Percentiles rank a stretch among this genome's conserved stretches.
Evolutionary conservation across 2,113 vertebrate species (phyloP).

Genomic region (Isurus oxyrinchus): DNA sequence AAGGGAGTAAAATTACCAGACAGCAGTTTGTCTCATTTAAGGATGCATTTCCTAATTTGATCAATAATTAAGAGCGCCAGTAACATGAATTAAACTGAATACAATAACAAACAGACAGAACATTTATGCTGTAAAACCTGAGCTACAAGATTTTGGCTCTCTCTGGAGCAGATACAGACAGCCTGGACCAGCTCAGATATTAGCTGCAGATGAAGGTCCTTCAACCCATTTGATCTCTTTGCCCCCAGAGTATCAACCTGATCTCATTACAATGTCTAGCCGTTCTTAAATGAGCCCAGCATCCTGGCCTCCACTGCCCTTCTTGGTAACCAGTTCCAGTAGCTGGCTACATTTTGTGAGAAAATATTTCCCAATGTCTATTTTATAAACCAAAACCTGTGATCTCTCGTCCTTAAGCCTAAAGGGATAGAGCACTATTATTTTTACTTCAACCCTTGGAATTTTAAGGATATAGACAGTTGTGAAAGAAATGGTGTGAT

Average conservation of each 20-base stretch:
- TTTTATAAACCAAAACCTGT: background rate
- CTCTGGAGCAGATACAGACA: background rate
- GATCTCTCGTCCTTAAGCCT: background rate
- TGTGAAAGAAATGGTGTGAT: background rate
- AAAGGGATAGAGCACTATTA: background rate
- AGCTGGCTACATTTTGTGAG: too few species aligned
- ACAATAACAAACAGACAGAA: constrained; percentile 23
- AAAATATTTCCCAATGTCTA: background rate
- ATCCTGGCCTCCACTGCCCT: background rate
- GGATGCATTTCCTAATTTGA: constrained; percentile 36
- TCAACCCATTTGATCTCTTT: background rate
- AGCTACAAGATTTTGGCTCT: background rate
- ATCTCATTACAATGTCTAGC: background rate
- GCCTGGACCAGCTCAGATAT: background rate
- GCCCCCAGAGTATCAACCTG: background rate
- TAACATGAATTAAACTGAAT: constrained; percentile 28
- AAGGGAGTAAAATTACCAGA: constrained; percentile 19
- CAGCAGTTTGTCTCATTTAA: constrained; percentile 38
- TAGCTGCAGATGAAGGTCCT: background rate
- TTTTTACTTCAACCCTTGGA: background rate
- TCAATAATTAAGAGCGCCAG: constrained; percentile 15
- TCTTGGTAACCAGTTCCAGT: background rate
- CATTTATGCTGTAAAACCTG: background rate
- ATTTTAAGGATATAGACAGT: background rate
- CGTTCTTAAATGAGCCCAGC: background rate